These are phyloP conservation scores for Planococcus citri DNA, from an alignment of 1,140 invertebrate species.

Conservation along the genomic window DNA sequence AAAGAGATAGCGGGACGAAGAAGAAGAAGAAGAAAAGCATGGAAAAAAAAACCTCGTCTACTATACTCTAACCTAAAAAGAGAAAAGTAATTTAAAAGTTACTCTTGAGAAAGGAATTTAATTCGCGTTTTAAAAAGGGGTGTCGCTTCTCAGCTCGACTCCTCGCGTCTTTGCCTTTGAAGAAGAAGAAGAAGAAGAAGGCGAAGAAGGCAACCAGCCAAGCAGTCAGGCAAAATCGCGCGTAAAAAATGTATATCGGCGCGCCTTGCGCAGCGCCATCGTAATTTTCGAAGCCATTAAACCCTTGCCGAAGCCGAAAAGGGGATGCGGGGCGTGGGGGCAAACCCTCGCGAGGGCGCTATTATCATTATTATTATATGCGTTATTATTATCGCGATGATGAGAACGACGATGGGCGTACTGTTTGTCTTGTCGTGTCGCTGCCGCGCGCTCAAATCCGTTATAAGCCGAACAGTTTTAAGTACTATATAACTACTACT, in stretches of 20 bases:
- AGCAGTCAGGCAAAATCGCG: neutral
- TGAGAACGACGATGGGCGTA: neutral
- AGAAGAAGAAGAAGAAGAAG: too few species aligned
- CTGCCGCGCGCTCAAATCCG: too few species aligned
- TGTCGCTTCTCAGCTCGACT: too few species aligned
- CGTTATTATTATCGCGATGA: neutral
- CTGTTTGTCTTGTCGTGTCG: too few species aligned
- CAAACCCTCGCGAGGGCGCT: neutral
- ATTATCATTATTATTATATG: neutral
- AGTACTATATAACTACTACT: too few species aligned
- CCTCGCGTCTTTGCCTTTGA: too few species aligned
- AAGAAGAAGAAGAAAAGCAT: too few species aligned
- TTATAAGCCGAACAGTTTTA: too few species aligned
- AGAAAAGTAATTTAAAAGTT: constrained; percentile 4
- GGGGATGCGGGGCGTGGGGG: neutral
- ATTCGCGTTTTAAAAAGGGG: neutral
- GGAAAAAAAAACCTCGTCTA: too few species aligned
- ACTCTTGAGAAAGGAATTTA: constrained; percentile 7
- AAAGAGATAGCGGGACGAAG: too few species aligned
- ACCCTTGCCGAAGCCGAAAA: neutral
- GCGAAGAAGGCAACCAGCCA: neutral
- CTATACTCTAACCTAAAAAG: neutral
- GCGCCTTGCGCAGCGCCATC: neutral
- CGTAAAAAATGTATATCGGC: too few species aligned
- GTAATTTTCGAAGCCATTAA: constrained; percentile 7